phyloP scores from a whole-genome alignment of 2,113 vertebrate genomes.

The Engystomops pustulosus region DNA sequence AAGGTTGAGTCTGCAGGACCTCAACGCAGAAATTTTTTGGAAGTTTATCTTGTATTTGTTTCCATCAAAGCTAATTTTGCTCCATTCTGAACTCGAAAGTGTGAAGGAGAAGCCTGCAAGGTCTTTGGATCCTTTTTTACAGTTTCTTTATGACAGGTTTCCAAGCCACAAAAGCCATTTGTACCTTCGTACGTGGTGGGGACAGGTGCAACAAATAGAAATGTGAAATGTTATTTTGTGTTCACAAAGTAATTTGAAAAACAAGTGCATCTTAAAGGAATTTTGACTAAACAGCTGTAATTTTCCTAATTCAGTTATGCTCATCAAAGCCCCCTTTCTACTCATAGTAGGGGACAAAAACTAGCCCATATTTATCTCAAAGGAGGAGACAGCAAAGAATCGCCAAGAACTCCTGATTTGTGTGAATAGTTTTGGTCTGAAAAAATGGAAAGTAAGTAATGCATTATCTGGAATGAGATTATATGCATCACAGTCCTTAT shows the following conservation, averaged over 20 bases:
- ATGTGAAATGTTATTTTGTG: neutral
- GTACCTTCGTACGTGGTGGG: constrained; percentile 34
- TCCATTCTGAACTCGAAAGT: constrained; percentile 22
- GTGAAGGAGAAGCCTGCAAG: constrained; percentile 26
- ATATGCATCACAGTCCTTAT: too few relatives aligned
- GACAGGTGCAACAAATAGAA: neutral
- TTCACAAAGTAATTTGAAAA: neutral
- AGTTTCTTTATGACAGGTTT: constrained; percentile 60
- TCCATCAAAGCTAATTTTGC: constrained; percentile 32
- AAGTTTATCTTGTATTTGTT: neutral
- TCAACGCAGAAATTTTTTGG: neutral
- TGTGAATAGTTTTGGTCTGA: too few relatives aligned
- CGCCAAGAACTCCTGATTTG: too few relatives aligned
- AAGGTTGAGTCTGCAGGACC: neutral
- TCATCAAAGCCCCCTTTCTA: too few relatives aligned
- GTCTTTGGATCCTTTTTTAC: constrained; percentile 53
- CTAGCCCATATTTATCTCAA: too few relatives aligned
- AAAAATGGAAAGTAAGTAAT: too few relatives aligned
- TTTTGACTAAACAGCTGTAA: too few relatives aligned
- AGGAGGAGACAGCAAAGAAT: too few relatives aligned
- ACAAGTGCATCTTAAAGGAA: too few relatives aligned
- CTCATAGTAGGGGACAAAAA: too few relatives aligned
- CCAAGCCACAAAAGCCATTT: constrained; percentile 16
- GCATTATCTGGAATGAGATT: too few relatives aligned
- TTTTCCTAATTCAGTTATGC: too few relatives aligned